A percentile compares a stretch with the other conserved stretches of the same genome.
Conservation (phyloP, 1,140 invertebrate genomes). For the Sesamia nonagrioides region DNA sequence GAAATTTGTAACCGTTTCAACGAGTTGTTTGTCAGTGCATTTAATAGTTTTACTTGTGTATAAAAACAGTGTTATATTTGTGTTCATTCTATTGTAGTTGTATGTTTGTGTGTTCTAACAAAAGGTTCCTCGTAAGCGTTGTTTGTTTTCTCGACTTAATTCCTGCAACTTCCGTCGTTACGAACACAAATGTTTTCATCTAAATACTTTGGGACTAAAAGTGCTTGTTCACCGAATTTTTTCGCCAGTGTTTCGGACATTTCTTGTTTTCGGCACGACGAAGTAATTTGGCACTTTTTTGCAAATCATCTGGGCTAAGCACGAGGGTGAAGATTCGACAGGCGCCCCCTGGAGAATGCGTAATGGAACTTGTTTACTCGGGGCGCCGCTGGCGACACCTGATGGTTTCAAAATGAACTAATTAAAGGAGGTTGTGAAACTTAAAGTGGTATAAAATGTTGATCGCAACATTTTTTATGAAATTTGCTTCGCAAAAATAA, state of each 20-base stretch:
- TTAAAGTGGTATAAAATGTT: slow-evolving; percentile 45
- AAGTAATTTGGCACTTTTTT: slow-evolving; percentile 48
- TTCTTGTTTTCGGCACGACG: slow-evolving; percentile 40
- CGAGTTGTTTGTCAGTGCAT: no score
- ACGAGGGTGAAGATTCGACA: slow-evolving; percentile 39
- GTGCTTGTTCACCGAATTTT: slow-evolving; percentile 38
- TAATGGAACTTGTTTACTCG: slow-evolving; percentile 51
- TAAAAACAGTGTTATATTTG: background rate
- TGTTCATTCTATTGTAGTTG: background rate
- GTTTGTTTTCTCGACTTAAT: slow-evolving; percentile 26
- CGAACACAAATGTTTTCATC: slow-evolving; percentile 35
- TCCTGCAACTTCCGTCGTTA: slow-evolving; percentile 29
- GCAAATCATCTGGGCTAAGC: slow-evolving; percentile 42
- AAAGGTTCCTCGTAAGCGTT: slow-evolving; percentile 17
- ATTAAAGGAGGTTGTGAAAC: slow-evolving; percentile 31
- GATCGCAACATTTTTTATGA: slow-evolving; percentile 31
- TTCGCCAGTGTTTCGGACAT: slow-evolving; percentile 39
- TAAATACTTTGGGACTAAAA: slow-evolving; percentile 41
- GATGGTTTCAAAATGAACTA: slow-evolving; percentile 46
- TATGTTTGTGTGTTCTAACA: background rate
- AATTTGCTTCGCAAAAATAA: slow-evolving; percentile 24
- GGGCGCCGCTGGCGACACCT: slow-evolving; percentile 38
- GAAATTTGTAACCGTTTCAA: no score
- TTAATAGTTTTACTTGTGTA: no score
- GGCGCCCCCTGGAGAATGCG: slow-evolving; percentile 37